Conservation (phyloP, 2,888 invertebrate genomes). For the Alsophila aescularia region DNA sequence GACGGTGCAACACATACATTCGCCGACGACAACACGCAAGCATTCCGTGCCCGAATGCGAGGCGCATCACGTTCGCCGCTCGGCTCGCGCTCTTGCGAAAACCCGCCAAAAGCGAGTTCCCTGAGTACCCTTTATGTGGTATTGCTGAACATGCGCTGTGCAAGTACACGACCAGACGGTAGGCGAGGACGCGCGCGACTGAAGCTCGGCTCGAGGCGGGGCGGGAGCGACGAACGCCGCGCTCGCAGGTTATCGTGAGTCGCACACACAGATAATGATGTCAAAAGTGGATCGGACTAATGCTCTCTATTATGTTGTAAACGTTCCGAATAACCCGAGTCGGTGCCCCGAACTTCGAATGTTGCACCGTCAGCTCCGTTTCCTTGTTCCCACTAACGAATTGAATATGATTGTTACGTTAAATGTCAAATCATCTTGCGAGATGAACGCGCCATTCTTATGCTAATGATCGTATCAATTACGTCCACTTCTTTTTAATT, state of each 20-base stretch:
- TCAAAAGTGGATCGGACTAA: conserved; percentile 84
- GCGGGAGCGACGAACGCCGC: conserved; percentile 71
- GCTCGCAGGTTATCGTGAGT: conserved; percentile 82
- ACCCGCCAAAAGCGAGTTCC: conserved; percentile 79
- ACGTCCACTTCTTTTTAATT: conserved; percentile 54
- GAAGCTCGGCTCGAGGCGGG: conserved; percentile 60
- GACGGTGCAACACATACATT: conserved; percentile 58
- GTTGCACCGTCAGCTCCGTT: conserved; percentile 57
- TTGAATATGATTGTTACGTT: conserved; percentile 42
- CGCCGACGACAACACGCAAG: conserved; percentile 65
- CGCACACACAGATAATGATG: conserved; percentile 82
- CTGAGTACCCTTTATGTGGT: conserved; percentile 57
- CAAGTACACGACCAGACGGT: conserved; percentile 60
- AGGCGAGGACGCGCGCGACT: conserved; percentile 74
- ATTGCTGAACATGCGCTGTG: conserved; percentile 44
- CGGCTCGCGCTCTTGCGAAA: conserved; percentile 63
- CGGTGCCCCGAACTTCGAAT: conserved; percentile 43
- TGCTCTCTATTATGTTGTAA: conserved; percentile 81
- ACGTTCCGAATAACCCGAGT: conserved; percentile 64
- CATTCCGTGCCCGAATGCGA: conserved; percentile 71
- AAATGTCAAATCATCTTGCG: conserved; percentile 50
- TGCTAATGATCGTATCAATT: conserved; percentile 59
- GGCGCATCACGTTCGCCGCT: conserved; percentile 68
- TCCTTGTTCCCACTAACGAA: conserved; percentile 43
- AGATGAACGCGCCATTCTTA: conserved; percentile 48